Base-by-base conservation (phyloP, 2,888 invertebrate species). In the Stenodera caucasica region DNA sequence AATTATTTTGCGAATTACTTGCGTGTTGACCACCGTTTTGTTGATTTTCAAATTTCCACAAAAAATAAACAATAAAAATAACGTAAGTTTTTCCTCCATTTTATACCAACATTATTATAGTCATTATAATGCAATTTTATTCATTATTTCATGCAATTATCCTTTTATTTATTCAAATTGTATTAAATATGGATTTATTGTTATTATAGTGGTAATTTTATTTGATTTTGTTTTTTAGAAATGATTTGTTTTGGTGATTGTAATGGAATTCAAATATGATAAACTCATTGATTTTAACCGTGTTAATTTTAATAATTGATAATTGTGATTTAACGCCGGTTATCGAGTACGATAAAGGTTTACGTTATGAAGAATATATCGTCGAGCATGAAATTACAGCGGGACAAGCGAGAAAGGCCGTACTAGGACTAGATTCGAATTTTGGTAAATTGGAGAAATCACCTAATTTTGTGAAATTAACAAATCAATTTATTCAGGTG, bases 321-420 rank as follows among this genome's bases (percentile, higher is more conserved):
- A 64, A 29, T 52, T 66, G 65, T 53, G 55, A 49, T 45, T 58
- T 63, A 53, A 69, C 68, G 55, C 73, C 74, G 52, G 65, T 70
- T 32, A 64, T 69, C 55, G 70, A 72, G 26, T 66, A 71, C 63
- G 72, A 72, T 66, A 71, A 71, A 51, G 68, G 70, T 15, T 57
- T 72, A 3, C 74, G 75, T 29, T 78, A 78, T 69, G 86, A 87
- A 75, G 87, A 88, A 76, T 87, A 86, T 80, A 80, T 83, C 69
- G 80, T 88, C 60, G 88, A 88, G 71, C 88, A 88, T 70, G 84
- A 86, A 71, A 83, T 88, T 55, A 83, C 85, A 52, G 82, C 84
- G 18, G 77, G 82, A 0, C 84, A 84, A 61, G 88, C 88, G 12
- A 83, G 83, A 70, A 80, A 78, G 52, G 82, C 85, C 3, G 87